A percentile compares a stretch with the other conserved stretches of the same genome.
Conservation (phyloP, 2,888 invertebrate species). For the Eupithecia abbreviata region DNA sequence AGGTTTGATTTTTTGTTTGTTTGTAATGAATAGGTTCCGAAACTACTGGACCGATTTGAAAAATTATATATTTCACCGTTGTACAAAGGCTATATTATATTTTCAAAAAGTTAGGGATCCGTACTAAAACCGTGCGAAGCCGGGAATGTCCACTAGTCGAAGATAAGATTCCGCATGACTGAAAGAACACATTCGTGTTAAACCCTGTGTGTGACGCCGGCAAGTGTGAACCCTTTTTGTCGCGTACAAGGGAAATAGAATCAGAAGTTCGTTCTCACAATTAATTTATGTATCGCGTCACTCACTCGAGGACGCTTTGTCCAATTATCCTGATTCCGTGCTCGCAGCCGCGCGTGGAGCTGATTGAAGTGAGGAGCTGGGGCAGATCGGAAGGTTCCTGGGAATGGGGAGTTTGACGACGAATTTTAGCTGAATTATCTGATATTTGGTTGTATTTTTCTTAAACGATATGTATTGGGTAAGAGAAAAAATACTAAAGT, state of each 20-base stretch:
- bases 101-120: too few relatives aligned
- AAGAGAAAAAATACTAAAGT: too few relatives aligned
- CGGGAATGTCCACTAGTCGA: too few relatives aligned
- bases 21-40: too few relatives aligned
- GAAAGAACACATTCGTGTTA: too few relatives aligned
- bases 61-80: too few relatives aligned
- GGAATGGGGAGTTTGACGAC: not conserved
- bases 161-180: too few relatives aligned
- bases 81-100: too few relatives aligned
- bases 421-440: not conserved
- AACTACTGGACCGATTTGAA: too few relatives aligned
- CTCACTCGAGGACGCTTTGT: constrained; percentile 1
- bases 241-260: not conserved
- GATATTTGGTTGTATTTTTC: not conserved
- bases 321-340: not conserved
- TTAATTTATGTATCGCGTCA: constrained; percentile 10
- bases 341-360: not conserved
- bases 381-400: not conserved
- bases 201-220: not conserved
- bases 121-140: too few relatives aligned
- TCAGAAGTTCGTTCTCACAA: constrained; percentile 6
- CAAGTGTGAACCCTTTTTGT: not conserved
- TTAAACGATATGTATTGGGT: not conserved
- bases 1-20: too few relatives aligned
- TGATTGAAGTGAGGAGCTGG: not conserved